Percentiles rank a stretch among this genome's conserved stretches.
Evolutionary conservation across 2,797 vertebrate species (phyloP).

Genomic region (Anas capensis): DNA sequence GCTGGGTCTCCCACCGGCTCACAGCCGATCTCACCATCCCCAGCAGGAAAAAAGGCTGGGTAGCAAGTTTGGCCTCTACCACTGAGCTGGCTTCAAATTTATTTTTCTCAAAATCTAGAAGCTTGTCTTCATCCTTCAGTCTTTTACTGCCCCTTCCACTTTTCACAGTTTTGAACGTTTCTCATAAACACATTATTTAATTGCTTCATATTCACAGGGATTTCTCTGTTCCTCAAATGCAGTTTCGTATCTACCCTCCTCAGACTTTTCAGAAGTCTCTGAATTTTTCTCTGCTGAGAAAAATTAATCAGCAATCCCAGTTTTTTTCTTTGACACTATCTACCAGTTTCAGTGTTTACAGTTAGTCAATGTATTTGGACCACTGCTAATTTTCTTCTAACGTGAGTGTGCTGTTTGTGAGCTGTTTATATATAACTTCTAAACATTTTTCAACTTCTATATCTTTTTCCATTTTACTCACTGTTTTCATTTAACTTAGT

Average conservation of each 20-base stretch:
- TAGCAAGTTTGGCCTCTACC: not conserved
- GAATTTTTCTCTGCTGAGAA: not conserved
- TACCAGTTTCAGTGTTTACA: not conserved
- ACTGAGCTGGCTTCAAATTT: not conserved
- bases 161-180: not conserved
- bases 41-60: not conserved
- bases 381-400: too few species aligned
- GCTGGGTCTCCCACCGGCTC: too few species aligned
- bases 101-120: not conserved
- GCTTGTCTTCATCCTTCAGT: not conserved
- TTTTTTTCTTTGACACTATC: not conserved
- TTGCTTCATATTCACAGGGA: not conserved
- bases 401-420: not conserved
- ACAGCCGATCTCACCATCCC: not conserved
- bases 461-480: not conserved
- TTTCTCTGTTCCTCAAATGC: not conserved
- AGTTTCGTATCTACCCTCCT: not conserved
- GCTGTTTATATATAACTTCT: not conserved
- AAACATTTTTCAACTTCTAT: not conserved
- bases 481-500: not conserved
- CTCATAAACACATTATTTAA: not conserved
- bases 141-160: not conserved
- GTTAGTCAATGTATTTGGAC: too few species aligned
- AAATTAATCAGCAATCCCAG: not conserved
- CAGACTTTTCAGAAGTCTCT: not conserved